Base-by-base conservation (phyloP, 2,797 vertebrate species). In the Acanthis flammea region DNA sequence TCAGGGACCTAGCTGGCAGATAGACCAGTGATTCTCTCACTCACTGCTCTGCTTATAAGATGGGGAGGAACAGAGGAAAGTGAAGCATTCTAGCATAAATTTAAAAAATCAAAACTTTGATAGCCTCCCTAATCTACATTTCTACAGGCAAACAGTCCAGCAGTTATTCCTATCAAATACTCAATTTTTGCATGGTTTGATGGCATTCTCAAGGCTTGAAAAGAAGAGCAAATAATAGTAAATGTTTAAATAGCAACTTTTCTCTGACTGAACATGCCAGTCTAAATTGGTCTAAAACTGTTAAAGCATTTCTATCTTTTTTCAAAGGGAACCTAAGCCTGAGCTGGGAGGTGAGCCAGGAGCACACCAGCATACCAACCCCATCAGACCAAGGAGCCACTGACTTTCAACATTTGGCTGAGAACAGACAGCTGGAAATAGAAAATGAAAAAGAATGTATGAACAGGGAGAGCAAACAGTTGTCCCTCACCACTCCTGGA, bases 61-160 rank as follows among this genome's bases (percentile, higher is more conserved):
- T 4, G 7, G 5, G 1, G 9, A 4, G 5, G 13, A 71, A 60
- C 0, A 0, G 33, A 79, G 4, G 5, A 74, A 19, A 74, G 6
- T 6, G 48, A 80, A 73, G 24, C 10, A 25, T 47, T 90, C 74
- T 51, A 68, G 50, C 25, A 87, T 6, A 67, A 72, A 51, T 48
- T 45, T 19, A 4, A 42, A 50, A 51, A 65, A 21, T 7, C 18
- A 28, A 60, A 80, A 61, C 17, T 4, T 78, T 31, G 14, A 28
- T 14, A 50, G 23, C 4, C 16, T 74, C 30, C 21, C 27, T 77
- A 80, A 24, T 37, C 19, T 4, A 58, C 12, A 73, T 58, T 33
- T 70, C 82, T 39, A 27, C 1, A 71, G 25, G n/a, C 10, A 74
- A 57, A 83, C 4, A 76, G 23, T 27, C 28, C 44, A 44, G 22